phyloP scores from a whole-genome alignment of 2,797 vertebrate genomes.

The Sternarchorhynchus goeldii region DNA sequence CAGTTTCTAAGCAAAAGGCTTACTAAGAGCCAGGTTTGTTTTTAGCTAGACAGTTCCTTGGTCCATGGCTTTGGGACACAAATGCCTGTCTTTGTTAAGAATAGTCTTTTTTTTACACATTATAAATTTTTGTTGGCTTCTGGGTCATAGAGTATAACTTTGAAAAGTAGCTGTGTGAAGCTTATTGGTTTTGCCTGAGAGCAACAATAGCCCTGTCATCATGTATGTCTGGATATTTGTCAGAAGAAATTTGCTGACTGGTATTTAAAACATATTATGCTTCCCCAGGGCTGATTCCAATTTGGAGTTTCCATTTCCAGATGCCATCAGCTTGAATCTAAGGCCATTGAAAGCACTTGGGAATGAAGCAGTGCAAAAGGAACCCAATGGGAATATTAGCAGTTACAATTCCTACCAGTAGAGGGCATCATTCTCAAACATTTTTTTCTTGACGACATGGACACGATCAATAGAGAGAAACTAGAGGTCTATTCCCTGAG shows the following conservation, averaged over 20 bases:
- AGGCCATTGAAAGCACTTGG: neutral
- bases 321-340: neutral
- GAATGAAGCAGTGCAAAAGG: neutral
- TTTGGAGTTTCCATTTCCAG: neutral
- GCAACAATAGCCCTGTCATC: no score
- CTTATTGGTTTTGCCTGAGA: no score
- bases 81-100: no score
- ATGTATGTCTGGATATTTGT: neutral
- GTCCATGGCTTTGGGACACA: no score
- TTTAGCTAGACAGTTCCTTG: neutral
- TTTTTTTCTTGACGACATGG: neutral
- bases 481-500: neutral
- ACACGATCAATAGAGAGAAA: neutral
- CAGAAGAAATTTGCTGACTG: neutral
- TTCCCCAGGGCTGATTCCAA: neutral
- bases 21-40: neutral
- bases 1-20: neutral
- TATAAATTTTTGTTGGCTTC: no score
- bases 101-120: no score
- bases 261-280: neutral
- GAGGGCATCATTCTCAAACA: slow-evolving; percentile 51
- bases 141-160: no score
- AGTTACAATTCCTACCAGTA: slow-evolving; percentile 30
- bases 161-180: no score
- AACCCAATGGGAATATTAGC: neutral